phyloP scores from a whole-genome alignment of 92 coral and sea anemone genomes.

The Bergia sp. region DNA sequence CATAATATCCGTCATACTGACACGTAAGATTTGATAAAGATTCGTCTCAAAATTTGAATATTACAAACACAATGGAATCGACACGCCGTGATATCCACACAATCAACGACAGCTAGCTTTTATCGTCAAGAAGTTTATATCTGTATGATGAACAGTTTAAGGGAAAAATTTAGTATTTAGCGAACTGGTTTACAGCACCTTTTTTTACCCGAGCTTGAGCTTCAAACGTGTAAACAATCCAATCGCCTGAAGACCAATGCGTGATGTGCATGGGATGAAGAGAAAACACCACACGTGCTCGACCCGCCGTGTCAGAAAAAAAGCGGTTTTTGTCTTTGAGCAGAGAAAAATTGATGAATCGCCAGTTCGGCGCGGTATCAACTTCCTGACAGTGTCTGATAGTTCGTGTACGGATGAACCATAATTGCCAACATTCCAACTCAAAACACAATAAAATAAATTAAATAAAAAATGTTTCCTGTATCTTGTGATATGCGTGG shows the following conservation, averaged over 20 bases:
- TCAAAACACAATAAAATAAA: slow-evolving; percentile 8
- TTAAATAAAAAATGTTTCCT: slow-evolving; percentile 31
- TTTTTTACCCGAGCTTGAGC: neutral
- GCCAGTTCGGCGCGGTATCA: too few relatives aligned
- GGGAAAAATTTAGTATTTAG: slow-evolving; percentile 9
- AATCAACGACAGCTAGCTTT: too few relatives aligned
- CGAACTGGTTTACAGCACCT: neutral
- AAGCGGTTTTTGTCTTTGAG: neutral
- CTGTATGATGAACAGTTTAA: neutral
- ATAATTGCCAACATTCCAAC: slow-evolving; percentile 27
- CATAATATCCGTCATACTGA: neutral
- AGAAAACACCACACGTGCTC: slow-evolving; percentile 16
- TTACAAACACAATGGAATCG: neutral
- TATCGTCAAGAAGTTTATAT: too few relatives aligned
- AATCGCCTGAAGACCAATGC: neutral
- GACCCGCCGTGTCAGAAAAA: neutral
- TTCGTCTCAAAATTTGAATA: neutral
- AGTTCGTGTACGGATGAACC: neutral
- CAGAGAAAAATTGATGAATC: neutral
- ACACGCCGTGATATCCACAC: neutral
- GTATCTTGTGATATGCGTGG: neutral
- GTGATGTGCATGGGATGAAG: neutral
- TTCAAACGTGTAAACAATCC: neutral
- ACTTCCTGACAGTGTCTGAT: slow-evolving; percentile 17
- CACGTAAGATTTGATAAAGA: neutral